Evolutionary conservation across 2,888 invertebrate species (phyloP), one percentile per base, ranked within the genome.

Genomic region (Caenorhabditis imperialis): DNA sequence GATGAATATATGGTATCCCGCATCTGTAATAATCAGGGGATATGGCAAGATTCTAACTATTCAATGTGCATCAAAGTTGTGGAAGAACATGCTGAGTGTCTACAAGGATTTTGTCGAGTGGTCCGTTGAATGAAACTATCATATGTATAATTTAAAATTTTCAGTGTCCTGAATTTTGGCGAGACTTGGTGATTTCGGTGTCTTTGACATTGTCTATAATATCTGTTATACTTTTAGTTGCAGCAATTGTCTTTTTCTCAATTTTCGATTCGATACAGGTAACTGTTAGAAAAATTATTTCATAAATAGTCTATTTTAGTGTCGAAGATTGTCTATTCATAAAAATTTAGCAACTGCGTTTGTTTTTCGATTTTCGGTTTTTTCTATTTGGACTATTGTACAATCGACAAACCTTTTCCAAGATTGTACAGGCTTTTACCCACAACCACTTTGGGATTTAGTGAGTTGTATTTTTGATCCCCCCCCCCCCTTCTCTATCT

Each of bases 261-360:
- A 73, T 84, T 23, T 87, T 87, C 58, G 85, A 87, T 51, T 85
- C 87, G 3, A 81, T 87, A 25, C 87, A 86, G 65, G 86, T 77
- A 55, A 25, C 48, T 35, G 0, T 6, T 18, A 38, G 12, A 25
- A n/a, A 1, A 7, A 5, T n/a, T 27, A 47, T 58, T 25, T 8
- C 6, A 22, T 22, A 20, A 7, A 55, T 35, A 16, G 6, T 18
- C 25, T 1, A 25, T 75, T 73, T 25, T 45, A 79, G 75, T 80
- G 80, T 50, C 80, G 80, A 14, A 62, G 81, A 50, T 50, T 81
- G n/a, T 81, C 78, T 12, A 81, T 81, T 38, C 81, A 81, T 44
- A 81, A 89, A 79, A 88, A 90, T 73, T 85, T 90, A 47, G 89
- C 90, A 6, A 81, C 88, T 1, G 89, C 90, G 10, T 90, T 90